phyloP scores from a whole-genome alignment of 2,113 vertebrate species.

The Aix galericulata region DNA sequence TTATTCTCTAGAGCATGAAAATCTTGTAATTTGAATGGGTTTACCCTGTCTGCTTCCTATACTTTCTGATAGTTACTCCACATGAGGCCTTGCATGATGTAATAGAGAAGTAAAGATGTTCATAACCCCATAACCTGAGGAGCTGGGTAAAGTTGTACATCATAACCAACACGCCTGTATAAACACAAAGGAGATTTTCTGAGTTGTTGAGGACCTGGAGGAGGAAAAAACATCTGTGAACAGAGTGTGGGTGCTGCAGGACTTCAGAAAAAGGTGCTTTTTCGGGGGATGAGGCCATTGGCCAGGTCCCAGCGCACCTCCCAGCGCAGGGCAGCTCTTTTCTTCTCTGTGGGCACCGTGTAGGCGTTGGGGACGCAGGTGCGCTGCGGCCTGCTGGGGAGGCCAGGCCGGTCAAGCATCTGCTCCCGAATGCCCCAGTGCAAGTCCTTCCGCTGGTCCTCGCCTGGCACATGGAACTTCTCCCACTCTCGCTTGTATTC shows the following conservation, averaged over 20 bases:
- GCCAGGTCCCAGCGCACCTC: slow-evolving; percentile 86
- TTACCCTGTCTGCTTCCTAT: neutral
- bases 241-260: neutral
- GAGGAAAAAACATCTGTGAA: neutral
- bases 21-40: neutral
- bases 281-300: slow-evolving; percentile 76
- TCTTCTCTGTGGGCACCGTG: slow-evolving; percentile 88
- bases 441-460: slow-evolving; percentile 50
- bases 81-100: neutral
- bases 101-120: neutral
- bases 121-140: neutral
- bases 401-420: slow-evolving; percentile 57
- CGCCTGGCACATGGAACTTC: slow-evolving; percentile 62
- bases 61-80: neutral
- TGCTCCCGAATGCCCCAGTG: slow-evolving; percentile 69
- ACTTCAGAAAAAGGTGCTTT: neutral
- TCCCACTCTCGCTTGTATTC: slow-evolving; percentile 76
- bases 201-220: neutral
- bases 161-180: neutral
- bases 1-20: neutral
- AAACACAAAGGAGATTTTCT: neutral
- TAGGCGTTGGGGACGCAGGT: slow-evolving; percentile 81
- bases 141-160: neutral
- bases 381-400: slow-evolving; percentile 61
- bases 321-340: slow-evolving; percentile 85